Percentiles rank a stretch among this genome's conserved stretches.
phyloP scores from a whole-genome alignment of 1,140 invertebrate species.

The Brachionus calyciflorus region DNA sequence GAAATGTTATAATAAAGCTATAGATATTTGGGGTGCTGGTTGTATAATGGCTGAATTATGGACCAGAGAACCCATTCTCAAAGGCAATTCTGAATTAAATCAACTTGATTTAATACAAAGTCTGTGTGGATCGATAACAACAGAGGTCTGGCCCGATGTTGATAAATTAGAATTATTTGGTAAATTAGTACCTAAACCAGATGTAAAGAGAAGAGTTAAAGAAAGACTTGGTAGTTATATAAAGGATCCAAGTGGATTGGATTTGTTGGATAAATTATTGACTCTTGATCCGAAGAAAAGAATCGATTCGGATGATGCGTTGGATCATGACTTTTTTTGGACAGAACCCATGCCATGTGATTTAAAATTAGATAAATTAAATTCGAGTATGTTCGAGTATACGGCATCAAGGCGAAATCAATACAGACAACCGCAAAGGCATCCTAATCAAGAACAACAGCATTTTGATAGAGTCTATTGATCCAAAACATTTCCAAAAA shows the following conservation, averaged over 20 bases:
- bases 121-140: slow-evolving; percentile 89
- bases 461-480: slow-evolving; percentile 45
- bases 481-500: no score
- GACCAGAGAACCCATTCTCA: slow-evolving; percentile 82
- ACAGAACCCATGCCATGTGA: slow-evolving; percentile 86
- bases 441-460: slow-evolving; percentile 15
- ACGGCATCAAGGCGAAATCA: slow-evolving; percentile 22
- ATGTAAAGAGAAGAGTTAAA: slow-evolving; percentile 83
- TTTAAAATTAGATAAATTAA: slow-evolving; percentile 58
- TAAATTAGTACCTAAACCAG: slow-evolving; percentile 80
- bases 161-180: slow-evolving; percentile 85
- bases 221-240: slow-evolving; percentile 82
- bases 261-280: slow-evolving; percentile 86
- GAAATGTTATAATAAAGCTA: slow-evolving; percentile 82
- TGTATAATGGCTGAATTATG: slow-evolving; percentile 93
- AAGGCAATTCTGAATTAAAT: slow-evolving; percentile 91
- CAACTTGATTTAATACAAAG: slow-evolving; percentile 91
- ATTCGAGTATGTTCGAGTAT: slow-evolving; percentile 38
- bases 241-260: slow-evolving; percentile 84
- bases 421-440: neutral
- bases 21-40: slow-evolving; percentile 96
- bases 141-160: slow-evolving; percentile 87
- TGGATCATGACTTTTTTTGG: slow-evolving; percentile 98
- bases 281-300: slow-evolving; percentile 86
- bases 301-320: slow-evolving; percentile 81